Evolutionary conservation across 2,888 invertebrate species (phyloP), one percentile per base, ranked within the genome.

Genomic region (Acanthosoma haemorrhoidale): DNA sequence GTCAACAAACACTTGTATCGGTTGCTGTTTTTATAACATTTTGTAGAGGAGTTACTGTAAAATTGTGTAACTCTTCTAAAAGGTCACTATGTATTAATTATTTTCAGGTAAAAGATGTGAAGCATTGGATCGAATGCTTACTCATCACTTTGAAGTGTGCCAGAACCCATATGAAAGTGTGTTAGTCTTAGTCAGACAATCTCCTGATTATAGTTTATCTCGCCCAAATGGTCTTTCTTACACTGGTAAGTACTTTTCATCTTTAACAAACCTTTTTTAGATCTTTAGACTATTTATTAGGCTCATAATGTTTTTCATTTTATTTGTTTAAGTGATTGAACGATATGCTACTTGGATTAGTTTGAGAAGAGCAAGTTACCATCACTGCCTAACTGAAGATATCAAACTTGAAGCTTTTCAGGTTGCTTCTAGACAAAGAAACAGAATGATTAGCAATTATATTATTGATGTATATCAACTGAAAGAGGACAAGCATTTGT

Each of bases 321-420:
- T 51, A 16, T 8, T 16, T 51, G 51, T 25, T 58, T 51, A 73
- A 81, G 82, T 82, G 9, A 77, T 81, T 67, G 80, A 81, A 72
- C 80, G 80, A 73, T 81, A 80, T 75, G 72, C 76, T 69, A 76
- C 74, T 31, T 82, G 82, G 82, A 74, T 81, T 51, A 72, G 72
- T 38, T 31, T 3, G 18, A 73, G 78, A 77, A 78, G 79, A 76
- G 79, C 77, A 74, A 77, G 77, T 59, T 82, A 83, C 75, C 82
- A 80, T 75, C 81, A 82, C 74, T 80, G 79, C 77, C 81, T 84
- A 76, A 83, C 79, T 70, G 78, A 75, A 76, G 80, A 86, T 73
- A 77, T 90, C 32, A 90, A 91, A 80, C 79, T 87, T 77, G 86
- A 88, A 73, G 89, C 89, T 67, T 91, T 91, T 80, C 86, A 86